Evolutionary conservation across 2,113 vertebrate genomes (phyloP), one percentile per base, ranked within the genome.

Genomic region (Urocynchramus pylzowi): DNA sequence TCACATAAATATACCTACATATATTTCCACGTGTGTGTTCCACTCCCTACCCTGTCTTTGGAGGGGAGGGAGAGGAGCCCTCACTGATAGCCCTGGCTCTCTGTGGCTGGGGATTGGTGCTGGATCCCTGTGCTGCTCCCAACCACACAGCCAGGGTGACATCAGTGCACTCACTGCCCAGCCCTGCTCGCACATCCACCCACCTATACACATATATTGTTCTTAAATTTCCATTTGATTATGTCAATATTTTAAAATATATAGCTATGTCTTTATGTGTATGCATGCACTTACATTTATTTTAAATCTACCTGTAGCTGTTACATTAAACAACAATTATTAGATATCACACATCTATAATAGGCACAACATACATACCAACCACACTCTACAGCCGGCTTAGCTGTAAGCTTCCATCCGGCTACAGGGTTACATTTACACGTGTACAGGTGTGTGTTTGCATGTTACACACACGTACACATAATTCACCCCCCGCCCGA

Each of bases 381-480:
- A 10, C 28, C 41, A 11, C 13, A 33, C 2, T 2, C 4, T 5
- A 5, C 0, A 74, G 41, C 13, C 21, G 7, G 50, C 6, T 19
- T 5, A 10, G 87, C 52, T 26, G 19, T 3, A 12, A 5, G 33
- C 9, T 30, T 35, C 80, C 76, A 6, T 8, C 9, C 3, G 56
- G 42, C 42, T 23, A 10, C 54, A 39, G 75, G 7, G 24, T 21
- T 53, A 8, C 70, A 30, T 13, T 22, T 9, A 68, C 75, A 10
- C 2, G 24, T 2, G 5, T 6, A 3, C 47, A 31, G 37, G 6
- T 6, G 39, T 10, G 53, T 8, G 27, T 28, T 22, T 3, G 31
- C 27, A 2, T 4, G 64, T 41, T 30, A 3, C n/a, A 39, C 28
- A 22, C 67, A 18, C 8, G 10, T 1, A 27, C 31, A 30, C 64